Percentiles rank a stretch among this genome's conserved stretches.
Conservation (phyloP, 2,113 vertebrate species). For the Melanocharis versteri region DNA sequence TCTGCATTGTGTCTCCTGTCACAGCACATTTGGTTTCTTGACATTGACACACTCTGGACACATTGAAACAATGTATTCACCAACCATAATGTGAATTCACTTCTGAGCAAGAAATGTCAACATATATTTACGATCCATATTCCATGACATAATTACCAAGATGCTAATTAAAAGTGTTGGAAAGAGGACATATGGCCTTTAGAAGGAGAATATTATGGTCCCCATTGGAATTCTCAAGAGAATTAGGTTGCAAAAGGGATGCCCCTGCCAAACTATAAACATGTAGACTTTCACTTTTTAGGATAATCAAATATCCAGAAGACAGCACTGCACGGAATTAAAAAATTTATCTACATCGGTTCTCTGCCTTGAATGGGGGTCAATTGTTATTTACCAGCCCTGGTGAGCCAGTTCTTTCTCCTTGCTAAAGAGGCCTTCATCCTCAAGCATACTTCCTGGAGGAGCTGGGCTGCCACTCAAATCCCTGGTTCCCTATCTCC, state of each 20-base stretch:
- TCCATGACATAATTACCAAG: not conserved
- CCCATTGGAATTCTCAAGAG: not conserved
- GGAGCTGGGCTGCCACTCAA: not conserved
- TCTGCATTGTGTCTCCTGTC: not conserved
- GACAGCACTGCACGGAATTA: not conserved
- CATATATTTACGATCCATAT: not conserved
- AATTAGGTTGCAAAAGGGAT: not conserved
- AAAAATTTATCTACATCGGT: not conserved
- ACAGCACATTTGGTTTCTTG: conserved; percentile 2
- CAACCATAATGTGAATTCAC: not conserved
- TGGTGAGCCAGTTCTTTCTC: not conserved
- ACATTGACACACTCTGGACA: not conserved
- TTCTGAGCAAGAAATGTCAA: not conserved
- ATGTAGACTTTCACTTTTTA: not conserved
- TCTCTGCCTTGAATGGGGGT: not conserved
- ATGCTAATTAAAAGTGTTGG: not conserved
- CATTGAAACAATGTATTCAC: not conserved
- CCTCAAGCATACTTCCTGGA: not conserved
- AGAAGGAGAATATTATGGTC: not conserved
- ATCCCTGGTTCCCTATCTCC: not conserved
- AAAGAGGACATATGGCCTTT: not conserved
- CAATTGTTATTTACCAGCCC: not conserved
- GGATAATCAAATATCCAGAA: not conserved
- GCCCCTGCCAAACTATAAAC: not conserved
- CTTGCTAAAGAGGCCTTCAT: not conserved